Conservation (phyloP, 2,797 vertebrate species). For the Mustela erminea region DNA sequence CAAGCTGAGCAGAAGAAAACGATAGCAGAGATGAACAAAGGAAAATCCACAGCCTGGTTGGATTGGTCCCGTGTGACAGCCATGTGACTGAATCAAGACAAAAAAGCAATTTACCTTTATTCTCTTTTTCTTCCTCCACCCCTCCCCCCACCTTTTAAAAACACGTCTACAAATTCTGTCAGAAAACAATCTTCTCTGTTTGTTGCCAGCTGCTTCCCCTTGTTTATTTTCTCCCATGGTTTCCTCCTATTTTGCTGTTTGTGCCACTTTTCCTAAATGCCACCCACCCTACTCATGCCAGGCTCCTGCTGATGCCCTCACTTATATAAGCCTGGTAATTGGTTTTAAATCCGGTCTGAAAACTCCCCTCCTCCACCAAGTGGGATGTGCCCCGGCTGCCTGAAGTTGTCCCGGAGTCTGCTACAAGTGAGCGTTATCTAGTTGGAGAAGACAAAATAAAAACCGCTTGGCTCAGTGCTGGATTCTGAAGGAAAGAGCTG, state of each 20-base stretch:
- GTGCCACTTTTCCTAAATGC: background rate
- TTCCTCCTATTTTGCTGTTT: background rate
- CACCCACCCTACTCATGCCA: background rate
- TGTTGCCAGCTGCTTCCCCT: constrained; percentile 57
- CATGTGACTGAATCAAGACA: background rate
- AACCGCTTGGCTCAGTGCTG: constrained; percentile 63
- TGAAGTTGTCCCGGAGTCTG: constrained; percentile 64
- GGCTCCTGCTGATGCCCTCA: background rate
- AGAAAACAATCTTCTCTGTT: constrained; percentile 24
- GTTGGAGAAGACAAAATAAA: constrained; percentile 71
- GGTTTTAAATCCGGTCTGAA: constrained; percentile 55
- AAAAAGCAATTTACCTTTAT: background rate
- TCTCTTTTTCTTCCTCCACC: background rate
- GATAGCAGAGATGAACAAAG: background rate
- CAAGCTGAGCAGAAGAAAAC: background rate
- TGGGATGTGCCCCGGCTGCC: background rate
- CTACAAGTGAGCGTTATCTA: constrained; percentile 25
- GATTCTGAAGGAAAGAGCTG: constrained; percentile 83
- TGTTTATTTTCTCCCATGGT: constrained; percentile 60
- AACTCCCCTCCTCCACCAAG: background rate
- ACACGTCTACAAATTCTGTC: background rate
- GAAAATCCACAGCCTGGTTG: background rate
- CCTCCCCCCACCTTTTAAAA: background rate
- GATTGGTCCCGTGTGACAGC: background rate
- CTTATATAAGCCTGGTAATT: constrained; percentile 47